Base-by-base conservation (phyloP, 2,113 vertebrate species). In the Siniperca chuatsi region DNA sequence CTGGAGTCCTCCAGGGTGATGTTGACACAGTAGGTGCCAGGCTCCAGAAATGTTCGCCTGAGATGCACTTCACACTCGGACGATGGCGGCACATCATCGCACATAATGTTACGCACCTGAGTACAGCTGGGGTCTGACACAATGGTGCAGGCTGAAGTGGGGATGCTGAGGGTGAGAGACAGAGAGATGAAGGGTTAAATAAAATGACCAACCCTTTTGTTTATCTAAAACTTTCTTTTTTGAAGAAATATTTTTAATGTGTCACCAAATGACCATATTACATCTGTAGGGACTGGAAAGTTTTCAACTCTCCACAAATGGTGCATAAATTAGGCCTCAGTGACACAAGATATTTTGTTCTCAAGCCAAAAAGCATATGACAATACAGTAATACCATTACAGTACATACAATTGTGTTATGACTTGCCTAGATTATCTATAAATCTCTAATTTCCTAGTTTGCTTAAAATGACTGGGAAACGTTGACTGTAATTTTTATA, bases 1-100 rank as follows among this genome's bases (percentile, higher is more conserved):
- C 94, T 83, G 10, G 95, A 92, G 68, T 97, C 96, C 4, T 93
- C 94, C 91, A 99, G 83, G 25, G 97, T 98, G 90, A 99, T 97
- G 92, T 98, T 99, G 70, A 99, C 93, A 3, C 98, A 99, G 89
- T 98, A 99, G 0, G 92, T 97, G 73, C 98, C 98, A 0, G 97
- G 92, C 40, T 96, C 93, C 6, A 73, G 91, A 90, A 99, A 99
- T 64, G 95, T 93, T 76, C 96, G 95, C 48, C 90, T 95, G 85
- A 99, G 88, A 1, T 89, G 96, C 86, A 99, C 92, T 44, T 96
- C 85, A 61, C 98, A 99, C 9, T 84, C 15, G 0, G 95, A 76
- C 0, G 92, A 90, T 7, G 95, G 40, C 0, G 85, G 62, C 33
- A 98, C 55, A 0, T 97, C 93, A 8, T 96, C 87, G 1, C 98